Evolutionary conservation across 2,797 vertebrate genomes (phyloP), one percentile per base, ranked within the genome.

Genomic region (Astyanax mexicanus): DNA sequence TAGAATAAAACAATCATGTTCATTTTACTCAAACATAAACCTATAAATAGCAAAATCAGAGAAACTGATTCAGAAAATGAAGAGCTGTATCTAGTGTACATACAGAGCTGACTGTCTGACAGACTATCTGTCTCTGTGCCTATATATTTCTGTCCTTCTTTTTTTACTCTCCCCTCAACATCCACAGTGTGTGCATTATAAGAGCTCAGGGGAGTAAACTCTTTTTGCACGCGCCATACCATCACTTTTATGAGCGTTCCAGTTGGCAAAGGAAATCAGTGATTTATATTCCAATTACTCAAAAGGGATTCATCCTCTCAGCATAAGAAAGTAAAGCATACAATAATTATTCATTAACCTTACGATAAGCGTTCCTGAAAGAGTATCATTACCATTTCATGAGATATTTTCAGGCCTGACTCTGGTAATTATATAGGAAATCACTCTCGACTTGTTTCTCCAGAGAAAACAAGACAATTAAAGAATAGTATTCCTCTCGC

Each of bases 291-390:
- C 35, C 81, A 83, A 72, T 44, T 27, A 66, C 49, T 68, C 55
- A 82, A 85, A 77, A 61, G 51, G 51, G 44, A 80, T 80, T 61
- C 66, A 35, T 79, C 52, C 32, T 60, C 11, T 37, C 27, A 80
- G 42, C 76, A 66, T 12, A 65, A 61, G 38, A 38, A 75, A 38
- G 57, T 49, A 55, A 58, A 62, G 12, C 68, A 73, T 47, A 35
- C 83, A 87, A 87, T 78, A 80, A 88, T 92, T 89, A 91, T 92
- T 94, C 89, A 92, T 94, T 94, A 93, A 92, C 91, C 76, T 88
- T 67, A 38, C 23, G 75, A 86, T 89, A 91, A 92, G 85, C 88
- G 81, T 79, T 90, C 80, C 80, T 60, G 68, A 88, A 88, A 80
- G 64, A 80, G 84, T 86, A 71, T 90, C 84, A 82, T 86, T 88